Evolutionary conservation across 2,888 invertebrate species (phyloP).

Genomic region (Slavum lentiscoides): DNA sequence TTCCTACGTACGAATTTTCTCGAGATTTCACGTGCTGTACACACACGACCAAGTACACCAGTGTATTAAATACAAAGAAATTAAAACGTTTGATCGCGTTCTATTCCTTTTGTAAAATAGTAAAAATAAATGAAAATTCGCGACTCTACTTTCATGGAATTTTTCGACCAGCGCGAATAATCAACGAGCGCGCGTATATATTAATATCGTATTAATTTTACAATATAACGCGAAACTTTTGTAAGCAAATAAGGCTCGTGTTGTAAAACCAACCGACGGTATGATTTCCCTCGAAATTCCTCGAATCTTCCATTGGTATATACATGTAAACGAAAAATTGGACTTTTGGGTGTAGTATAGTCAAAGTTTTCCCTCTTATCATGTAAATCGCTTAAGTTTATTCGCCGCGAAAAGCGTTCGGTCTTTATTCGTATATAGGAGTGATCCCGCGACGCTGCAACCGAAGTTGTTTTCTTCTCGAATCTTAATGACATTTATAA

Average conservation of each 20-base stretch:
- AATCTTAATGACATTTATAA: not conserved
- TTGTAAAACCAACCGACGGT: slow-evolving; percentile 17
- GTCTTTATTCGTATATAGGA: not conserved
- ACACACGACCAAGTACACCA: too few species aligned
- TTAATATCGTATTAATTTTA: not conserved
- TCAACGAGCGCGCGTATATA: too few species aligned
- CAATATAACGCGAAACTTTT: not conserved
- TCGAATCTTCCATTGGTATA: not conserved
- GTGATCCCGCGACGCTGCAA: not conserved
- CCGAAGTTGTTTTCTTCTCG: not conserved
- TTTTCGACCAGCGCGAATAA: too few species aligned
- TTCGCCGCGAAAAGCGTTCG: not conserved
- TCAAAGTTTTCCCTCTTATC: slow-evolving; percentile 43
- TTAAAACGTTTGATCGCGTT: too few species aligned
- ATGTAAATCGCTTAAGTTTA: slow-evolving; percentile 34
- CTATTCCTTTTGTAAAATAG: too few species aligned
- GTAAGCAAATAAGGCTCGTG: not conserved
- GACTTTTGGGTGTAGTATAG: slow-evolving; percentile 23
- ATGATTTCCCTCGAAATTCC: slow-evolving; percentile 1
- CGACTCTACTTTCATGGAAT: too few species aligned
- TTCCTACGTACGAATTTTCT: too few species aligned
- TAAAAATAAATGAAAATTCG: too few species aligned
- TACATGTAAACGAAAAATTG: slow-evolving; percentile 32
- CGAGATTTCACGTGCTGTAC: too few species aligned
- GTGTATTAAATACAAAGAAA: too few species aligned